phyloP scores from a whole-genome alignment of 2,888 invertebrate genomes.

The Pachymerium ferrugineum region DNA sequence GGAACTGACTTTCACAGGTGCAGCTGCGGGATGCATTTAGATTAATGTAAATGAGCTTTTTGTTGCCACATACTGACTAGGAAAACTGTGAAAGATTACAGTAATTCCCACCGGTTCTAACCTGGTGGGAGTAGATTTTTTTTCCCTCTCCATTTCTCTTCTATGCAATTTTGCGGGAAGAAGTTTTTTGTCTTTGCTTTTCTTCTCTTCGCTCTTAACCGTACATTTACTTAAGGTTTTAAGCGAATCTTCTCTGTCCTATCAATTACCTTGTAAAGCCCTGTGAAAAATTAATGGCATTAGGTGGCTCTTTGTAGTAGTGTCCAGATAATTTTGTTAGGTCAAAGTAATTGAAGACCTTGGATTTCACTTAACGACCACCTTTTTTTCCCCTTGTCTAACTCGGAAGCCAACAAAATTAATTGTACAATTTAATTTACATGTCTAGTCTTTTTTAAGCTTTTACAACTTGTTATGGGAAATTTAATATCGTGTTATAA shows the following conservation, averaged over 20 bases:
- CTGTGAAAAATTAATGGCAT: not conserved
- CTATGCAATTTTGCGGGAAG: not conserved
- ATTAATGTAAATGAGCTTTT: not conserved
- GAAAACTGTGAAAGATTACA: not conserved
- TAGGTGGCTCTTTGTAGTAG: not conserved
- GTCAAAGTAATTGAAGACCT: not conserved
- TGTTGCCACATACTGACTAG: not conserved
- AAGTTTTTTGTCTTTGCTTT: not conserved
- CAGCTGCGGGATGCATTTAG: not conserved
- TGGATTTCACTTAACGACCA: too few species aligned
- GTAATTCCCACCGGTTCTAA: not conserved
- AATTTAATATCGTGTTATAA: too few species aligned
- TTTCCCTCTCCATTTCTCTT: not conserved
- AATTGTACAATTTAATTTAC: too few species aligned
- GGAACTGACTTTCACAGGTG: not conserved
- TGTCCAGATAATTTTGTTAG: not conserved
- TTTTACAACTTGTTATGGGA: too few species aligned
- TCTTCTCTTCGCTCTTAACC: too few species aligned
- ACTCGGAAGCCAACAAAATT: too few species aligned
- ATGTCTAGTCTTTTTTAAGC: too few species aligned
- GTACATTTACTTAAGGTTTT: not conserved
- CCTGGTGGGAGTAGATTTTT: not conserved
- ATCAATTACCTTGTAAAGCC: not conserved
- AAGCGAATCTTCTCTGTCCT: not conserved
- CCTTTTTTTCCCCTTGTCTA: too few species aligned